Conservation (phyloP, 2,113 vertebrate species). For the Hystrix brachyura region DNA sequence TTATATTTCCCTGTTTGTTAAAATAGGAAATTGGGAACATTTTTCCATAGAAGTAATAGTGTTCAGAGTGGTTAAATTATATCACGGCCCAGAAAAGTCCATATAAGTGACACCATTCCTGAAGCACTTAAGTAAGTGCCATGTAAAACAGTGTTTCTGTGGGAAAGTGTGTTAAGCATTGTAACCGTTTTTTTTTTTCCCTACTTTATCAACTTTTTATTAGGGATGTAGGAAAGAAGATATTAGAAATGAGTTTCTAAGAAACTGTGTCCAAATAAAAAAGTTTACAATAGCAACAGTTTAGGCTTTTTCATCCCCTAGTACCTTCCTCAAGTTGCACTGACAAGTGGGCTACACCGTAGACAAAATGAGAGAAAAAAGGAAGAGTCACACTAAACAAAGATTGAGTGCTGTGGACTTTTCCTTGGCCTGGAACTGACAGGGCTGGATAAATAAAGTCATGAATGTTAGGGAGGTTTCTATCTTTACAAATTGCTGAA, state of each 20-base stretch:
- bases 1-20: background rate
- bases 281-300: background rate
- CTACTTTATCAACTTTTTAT: background rate
- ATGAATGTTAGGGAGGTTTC: background rate
- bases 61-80: background rate
- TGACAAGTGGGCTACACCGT: background rate
- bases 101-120: background rate
- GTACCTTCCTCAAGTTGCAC: background rate
- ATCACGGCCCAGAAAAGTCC: background rate
- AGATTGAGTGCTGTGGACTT: background rate
- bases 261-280: background rate
- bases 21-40: conserved; percentile 13
- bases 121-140: background rate
- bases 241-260: background rate
- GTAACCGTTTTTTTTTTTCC: background rate
- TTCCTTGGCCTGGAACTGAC: background rate
- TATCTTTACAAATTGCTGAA: background rate
- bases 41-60: background rate
- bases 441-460: background rate
- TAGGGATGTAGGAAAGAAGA: background rate
- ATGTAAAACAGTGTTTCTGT: background rate
- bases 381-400: background rate
- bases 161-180: background rate
- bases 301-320: background rate
- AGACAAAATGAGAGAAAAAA: background rate